Conservation (phyloP, 2,888 invertebrate genomes). For the Dynastes tityus region DNA sequence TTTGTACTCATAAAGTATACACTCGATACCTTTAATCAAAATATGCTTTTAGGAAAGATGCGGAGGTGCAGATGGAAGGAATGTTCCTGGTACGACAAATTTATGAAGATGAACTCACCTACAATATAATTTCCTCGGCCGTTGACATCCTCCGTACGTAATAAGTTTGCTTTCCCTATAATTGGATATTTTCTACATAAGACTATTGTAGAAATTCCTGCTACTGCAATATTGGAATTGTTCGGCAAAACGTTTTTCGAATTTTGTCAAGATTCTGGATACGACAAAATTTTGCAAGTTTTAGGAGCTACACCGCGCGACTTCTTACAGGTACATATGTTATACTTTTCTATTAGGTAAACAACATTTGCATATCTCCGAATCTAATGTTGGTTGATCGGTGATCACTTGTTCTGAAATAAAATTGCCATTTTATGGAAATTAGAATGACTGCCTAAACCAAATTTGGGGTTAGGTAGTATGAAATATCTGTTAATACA, state of each 20-base stretch:
- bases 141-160: conserved; percentile 90
- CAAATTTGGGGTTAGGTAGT: too few species aligned
- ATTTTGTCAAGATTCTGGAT: conserved; percentile 97
- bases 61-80: conserved; percentile 94
- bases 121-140: conserved; percentile 93
- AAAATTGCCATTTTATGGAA: too few species aligned
- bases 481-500: too few species aligned
- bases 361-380: too few species aligned
- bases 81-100: conserved; percentile 95
- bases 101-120: conserved; percentile 96
- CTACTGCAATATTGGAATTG: conserved; percentile 89
- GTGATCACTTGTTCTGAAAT: too few species aligned
- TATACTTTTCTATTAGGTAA: too few species aligned
- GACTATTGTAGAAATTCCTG: conserved; percentile 85
- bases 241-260: conserved; percentile 97
- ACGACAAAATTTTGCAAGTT: conserved; percentile 95
- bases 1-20: too few species aligned
- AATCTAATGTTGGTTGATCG: too few species aligned
- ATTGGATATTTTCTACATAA: neutral
- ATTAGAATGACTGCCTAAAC: too few species aligned
- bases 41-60: conserved; percentile 83
- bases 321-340: conserved; percentile 85
- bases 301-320: conserved; percentile 95
- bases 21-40: neutral
- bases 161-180: neutral